A percentile compares a stretch with the other conserved stretches of the same genome.
Conservation (phyloP, 92 coral and sea anemone species). For the Scolanthus callimorphus region DNA sequence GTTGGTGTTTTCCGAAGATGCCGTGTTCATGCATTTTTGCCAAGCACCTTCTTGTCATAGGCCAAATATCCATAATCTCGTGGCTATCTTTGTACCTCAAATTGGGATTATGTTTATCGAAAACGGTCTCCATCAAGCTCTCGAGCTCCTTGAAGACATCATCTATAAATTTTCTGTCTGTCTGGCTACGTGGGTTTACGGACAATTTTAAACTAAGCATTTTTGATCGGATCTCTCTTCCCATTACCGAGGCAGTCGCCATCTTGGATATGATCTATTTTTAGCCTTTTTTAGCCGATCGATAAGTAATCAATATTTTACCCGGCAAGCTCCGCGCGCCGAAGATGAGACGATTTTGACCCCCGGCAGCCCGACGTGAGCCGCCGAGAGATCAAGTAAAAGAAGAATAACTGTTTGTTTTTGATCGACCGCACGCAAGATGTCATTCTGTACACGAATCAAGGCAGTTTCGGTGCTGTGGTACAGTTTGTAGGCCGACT, state of each 20-base stretch:
- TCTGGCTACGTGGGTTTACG: neutral
- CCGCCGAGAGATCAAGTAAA: too few species aligned
- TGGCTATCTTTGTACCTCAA: conserved; percentile 18
- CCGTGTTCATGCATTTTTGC: conserved; percentile 12
- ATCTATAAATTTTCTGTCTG: conserved; percentile 7
- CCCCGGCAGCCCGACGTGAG: too few species aligned
- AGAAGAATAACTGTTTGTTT: too few species aligned
- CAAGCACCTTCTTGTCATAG: conserved; percentile 13
- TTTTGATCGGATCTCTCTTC: neutral
- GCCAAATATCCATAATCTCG: conserved; percentile 19
- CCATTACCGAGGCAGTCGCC: neutral
- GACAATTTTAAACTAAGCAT: neutral
- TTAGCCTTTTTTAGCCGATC: too few species aligned
- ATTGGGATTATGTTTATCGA: conserved; percentile 8
- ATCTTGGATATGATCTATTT: too few species aligned
- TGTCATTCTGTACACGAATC: too few species aligned
- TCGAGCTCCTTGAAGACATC: conserved; percentile 18
- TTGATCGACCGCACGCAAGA: too few species aligned
- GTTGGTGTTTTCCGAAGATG: conserved; percentile 11
- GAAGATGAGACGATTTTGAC: too few species aligned
- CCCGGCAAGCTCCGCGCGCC: too few species aligned
- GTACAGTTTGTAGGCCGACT: too few species aligned
- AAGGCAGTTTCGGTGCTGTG: too few species aligned
- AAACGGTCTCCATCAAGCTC: conserved; percentile 9
- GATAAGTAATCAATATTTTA: too few species aligned